A percentile compares a stretch with the other conserved stretches of the same genome.
These are phyloP conservation scores for Phyllotreta cruciferae DNA, from an alignment of 2,888 invertebrate species.

Conservation along the genomic window DNA sequence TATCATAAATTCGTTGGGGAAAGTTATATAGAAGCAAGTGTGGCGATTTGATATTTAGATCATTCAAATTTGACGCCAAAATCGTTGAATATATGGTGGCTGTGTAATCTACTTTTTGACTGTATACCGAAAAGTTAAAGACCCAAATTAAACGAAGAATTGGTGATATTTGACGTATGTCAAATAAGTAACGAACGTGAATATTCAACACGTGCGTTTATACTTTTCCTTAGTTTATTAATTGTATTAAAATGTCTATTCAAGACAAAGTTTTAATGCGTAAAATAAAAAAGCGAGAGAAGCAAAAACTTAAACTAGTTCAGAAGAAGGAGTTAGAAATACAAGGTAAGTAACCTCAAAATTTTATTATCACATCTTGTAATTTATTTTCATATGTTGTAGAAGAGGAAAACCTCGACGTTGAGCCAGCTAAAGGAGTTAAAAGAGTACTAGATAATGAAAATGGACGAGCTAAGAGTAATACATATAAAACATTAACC, in stretches of 20 bases:
- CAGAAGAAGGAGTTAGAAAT: slow-evolving; percentile 65
- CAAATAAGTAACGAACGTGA: too few relatives aligned
- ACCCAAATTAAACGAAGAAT: too few relatives aligned
- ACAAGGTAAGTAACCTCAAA: slow-evolving; percentile 42
- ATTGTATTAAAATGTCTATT: slow-evolving; percentile 66
- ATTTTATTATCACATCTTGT: slow-evolving; percentile 2
- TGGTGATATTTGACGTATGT: too few relatives aligned
- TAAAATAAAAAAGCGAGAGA: slow-evolving; percentile 80
- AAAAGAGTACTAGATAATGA: slow-evolving; percentile 46
- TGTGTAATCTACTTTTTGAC: too few relatives aligned
- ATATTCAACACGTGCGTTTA: not conserved
- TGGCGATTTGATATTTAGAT: too few relatives aligned
- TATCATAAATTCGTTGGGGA: too few relatives aligned
- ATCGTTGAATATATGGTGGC: too few relatives aligned
- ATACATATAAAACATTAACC: slow-evolving; percentile 11
- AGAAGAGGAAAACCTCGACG: slow-evolving; percentile 17
- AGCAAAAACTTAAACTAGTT: slow-evolving; percentile 69
- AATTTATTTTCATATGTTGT: slow-evolving; percentile 20
- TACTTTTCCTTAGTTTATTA: not conserved
- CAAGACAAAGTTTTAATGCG: slow-evolving; percentile 77
- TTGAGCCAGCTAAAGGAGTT: slow-evolving; percentile 27
- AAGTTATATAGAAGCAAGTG: too few relatives aligned
- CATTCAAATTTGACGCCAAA: too few relatives aligned
- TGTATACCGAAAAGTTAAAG: too few relatives aligned
- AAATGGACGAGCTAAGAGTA: slow-evolving; percentile 46